Conservation (phyloP, 2,888 invertebrate species). For the Cyclophora punctaria region DNA sequence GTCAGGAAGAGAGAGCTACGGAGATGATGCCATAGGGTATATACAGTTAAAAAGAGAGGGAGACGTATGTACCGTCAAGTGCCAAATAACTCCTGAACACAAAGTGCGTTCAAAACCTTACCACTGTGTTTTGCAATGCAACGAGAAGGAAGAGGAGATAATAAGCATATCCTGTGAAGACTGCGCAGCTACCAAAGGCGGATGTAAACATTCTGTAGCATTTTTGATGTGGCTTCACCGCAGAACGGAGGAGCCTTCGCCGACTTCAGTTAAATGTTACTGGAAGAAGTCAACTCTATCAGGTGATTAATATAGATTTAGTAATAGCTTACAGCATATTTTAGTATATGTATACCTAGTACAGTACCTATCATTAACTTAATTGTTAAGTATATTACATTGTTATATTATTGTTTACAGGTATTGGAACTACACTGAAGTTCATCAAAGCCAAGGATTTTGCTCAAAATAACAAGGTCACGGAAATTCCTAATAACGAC, state of each 20-base stretch:
- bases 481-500: conserved; percentile 1
- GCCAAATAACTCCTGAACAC: conserved; percentile 6
- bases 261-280: conserved; percentile 6
- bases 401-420: conserved; percentile 1
- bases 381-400: neutral
- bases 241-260: conserved; percentile 5
- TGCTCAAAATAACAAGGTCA: conserved; percentile 1
- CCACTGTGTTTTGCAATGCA: conserved; percentile 1
- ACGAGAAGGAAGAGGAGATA: conserved; percentile 3
- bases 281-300: conserved; percentile 5
- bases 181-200: conserved; percentile 8
- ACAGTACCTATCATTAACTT: too few species aligned
- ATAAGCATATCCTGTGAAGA: conserved; percentile 3
- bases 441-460: conserved; percentile 4
- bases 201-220: conserved; percentile 13
- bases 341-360: too few species aligned
- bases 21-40: too few species aligned
- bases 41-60: neutral
- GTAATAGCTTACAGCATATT: too few species aligned
- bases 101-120: neutral
- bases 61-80: conserved; percentile 6
- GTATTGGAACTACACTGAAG: conserved; percentile 4
- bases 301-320: conserved; percentile 1
- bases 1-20: too few species aligned
- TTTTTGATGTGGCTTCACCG: conserved; percentile 12